Percentiles rank a stretch among this genome's conserved stretches.
Conservation (phyloP, 2,888 invertebrate species). For the Lasioglossum morio region DNA sequence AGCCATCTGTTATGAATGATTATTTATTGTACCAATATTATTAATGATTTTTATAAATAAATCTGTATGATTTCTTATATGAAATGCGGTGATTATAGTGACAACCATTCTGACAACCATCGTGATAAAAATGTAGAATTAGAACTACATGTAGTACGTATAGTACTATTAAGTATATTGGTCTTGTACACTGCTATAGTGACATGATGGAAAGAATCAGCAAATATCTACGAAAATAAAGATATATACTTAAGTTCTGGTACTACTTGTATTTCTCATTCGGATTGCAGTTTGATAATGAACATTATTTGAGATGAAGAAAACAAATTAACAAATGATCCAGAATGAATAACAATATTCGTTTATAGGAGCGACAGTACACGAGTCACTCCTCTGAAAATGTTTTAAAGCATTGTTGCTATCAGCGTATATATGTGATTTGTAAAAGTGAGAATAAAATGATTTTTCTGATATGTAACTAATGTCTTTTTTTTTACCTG, state of each 20-base stretch:
- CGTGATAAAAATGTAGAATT: constrained; percentile 59
- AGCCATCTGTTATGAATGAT: constrained; percentile 70
- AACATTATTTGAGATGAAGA: constrained; percentile 25
- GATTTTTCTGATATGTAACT: constrained; percentile 76
- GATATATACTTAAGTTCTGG: constrained; percentile 17
- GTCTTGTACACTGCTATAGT: constrained; percentile 63
- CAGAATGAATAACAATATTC: constrained; percentile 21
- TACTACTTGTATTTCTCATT: constrained; percentile 40
- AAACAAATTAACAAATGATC: constrained; percentile 26
- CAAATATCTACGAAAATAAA: constrained; percentile 36
- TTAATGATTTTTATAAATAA: constrained; percentile 78
- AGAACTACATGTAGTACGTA: constrained; percentile 64
- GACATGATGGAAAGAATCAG: constrained; percentile 44
- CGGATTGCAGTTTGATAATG: constrained; percentile 45
- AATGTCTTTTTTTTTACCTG: constrained; percentile 52
- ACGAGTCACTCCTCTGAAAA: constrained; percentile 1
- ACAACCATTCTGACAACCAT: constrained; percentile 68
- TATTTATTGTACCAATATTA: constrained; percentile 78
- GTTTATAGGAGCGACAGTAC: constrained; percentile 10
- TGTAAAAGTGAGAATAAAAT: constrained; percentile 61
- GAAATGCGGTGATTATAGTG: constrained; percentile 64
- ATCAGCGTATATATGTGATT: constrained; percentile 50
- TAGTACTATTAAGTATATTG: constrained; percentile 70
- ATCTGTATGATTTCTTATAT: constrained; percentile 72
- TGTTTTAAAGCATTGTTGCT: constrained; percentile 25